phyloP scores from a whole-genome alignment of 2,888 invertebrate species.

The Geotrupes spiniger region DNA sequence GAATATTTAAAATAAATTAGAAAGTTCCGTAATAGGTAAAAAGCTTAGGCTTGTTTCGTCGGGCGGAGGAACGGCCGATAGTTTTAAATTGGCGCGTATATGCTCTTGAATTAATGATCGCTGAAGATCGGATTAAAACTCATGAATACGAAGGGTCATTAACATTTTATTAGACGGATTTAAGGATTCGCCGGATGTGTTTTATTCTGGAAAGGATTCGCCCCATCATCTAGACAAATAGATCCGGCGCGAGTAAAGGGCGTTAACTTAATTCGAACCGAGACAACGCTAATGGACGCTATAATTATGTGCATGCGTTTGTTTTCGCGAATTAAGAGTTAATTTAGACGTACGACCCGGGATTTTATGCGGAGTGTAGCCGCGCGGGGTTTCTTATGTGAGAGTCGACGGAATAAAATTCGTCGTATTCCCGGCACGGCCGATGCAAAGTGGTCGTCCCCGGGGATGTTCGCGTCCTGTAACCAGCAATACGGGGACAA shows the following conservation, averaged over 20 bases:
- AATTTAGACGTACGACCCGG: too few species aligned
- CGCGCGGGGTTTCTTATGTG: not conserved
- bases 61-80: slow-evolving; percentile 15
- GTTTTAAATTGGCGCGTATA: slow-evolving; percentile 33
- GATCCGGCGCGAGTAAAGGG: not conserved
- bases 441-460: slow-evolving; percentile 16
- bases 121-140: slow-evolving; percentile 35
- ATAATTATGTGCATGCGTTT: too few species aligned
- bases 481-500: slow-evolving; percentile 13
- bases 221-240: slow-evolving; percentile 6
- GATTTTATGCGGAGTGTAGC: too few species aligned
- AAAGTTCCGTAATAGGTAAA: slow-evolving; percentile 31
- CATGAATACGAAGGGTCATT: slow-evolving; percentile 36
- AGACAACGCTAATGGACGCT: not conserved
- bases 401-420: not conserved
- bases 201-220: slow-evolving; percentile 18
- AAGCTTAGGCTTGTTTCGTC: slow-evolving; percentile 28
- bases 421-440: slow-evolving; percentile 12
- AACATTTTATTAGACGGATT: slow-evolving; percentile 39
- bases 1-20: slow-evolving; percentile 32
- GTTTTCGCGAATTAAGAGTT: too few species aligned
- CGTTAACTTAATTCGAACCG: slow-evolving; percentile 15
- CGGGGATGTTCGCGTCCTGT: slow-evolving; percentile 9
- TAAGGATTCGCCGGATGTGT: slow-evolving; percentile 32
- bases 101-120: slow-evolving; percentile 35